Evolutionary conservation across 2,797 vertebrate genomes (phyloP), one percentile per base, ranked within the genome.

Genomic region (Gobionotothen gibberifrons): DNA sequence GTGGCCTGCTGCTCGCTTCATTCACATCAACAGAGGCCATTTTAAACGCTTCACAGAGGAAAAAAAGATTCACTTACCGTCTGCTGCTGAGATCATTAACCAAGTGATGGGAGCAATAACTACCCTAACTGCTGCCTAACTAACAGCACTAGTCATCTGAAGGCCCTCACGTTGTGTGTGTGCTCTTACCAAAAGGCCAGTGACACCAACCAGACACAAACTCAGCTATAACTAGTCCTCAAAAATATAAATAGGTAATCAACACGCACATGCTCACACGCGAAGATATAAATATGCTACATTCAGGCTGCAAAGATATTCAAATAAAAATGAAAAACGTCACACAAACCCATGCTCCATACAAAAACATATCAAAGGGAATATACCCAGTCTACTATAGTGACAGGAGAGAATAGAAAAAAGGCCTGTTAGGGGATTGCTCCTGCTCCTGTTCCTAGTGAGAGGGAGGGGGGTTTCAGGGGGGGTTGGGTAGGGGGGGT

Each of bases 51-150:
- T 84, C 76, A 88, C 73, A 83, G 60, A 22, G 13, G 56, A 79
- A 79, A 74, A 87, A 81, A 78, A 81, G 71, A 78, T 69, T 69
- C 76, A 93, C 93, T 91, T 92, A 93, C 93, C 93, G 82, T 84
- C 76, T 70, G 62, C 66, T 86, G 78, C 73, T 85, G 68, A 78
- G 75, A 75, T 88, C 73, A 86, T 82, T 77, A 81, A 85, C 70
- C 79, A 78, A 73, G 47, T 72, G 75, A 78, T 75, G 79, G 53
- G 75, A 39, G 7, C 59, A 69, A 67, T 80, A 78, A 79, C 79
- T 67, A 85, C 69, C 63, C 71, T 74, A n/a, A 79, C 61, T 65
- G 40, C 58, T 69, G 59, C 81, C 68, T 48, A 49, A 62, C 49
- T 58, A 29, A 29, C 2, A 42, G 46, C 32, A 66, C 19, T 16